phyloP scores from a whole-genome alignment of 2,797 vertebrate species.

The Melanogrammus aeglefinus region DNA sequence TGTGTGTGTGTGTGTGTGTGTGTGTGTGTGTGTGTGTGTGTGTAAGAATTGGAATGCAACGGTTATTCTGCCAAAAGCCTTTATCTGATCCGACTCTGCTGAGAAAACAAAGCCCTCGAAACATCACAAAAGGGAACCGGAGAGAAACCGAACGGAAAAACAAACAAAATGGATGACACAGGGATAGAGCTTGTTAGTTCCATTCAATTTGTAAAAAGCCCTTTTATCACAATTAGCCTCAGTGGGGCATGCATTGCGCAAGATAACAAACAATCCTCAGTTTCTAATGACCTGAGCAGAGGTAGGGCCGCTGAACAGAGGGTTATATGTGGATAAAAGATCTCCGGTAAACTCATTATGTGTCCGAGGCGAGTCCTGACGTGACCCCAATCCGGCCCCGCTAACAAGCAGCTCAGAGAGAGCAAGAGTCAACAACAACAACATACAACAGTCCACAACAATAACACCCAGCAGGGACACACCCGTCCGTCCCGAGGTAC shows the following conservation, averaged over 20 bases:
- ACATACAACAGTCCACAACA: no score
- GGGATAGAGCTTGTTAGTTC: not conserved
- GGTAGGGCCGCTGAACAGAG: not conserved
- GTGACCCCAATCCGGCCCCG: no score
- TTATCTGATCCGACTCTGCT: constrained; percentile 25
- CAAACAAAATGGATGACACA: not conserved
- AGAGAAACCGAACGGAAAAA: not conserved
- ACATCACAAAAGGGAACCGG: constrained; percentile 16
- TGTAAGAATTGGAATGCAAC: constrained; percentile 58
- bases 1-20: no score
- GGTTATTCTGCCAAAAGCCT: constrained; percentile 37
- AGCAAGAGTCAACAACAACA: not conserved
- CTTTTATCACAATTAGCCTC: not conserved
- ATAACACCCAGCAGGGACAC: no score
- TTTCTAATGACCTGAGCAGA: not conserved
- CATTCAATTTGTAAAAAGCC: not conserved
- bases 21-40: not conserved
- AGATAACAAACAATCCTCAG: not conserved
- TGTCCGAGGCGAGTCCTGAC: not conserved
- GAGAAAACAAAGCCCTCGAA: constrained; percentile 11
- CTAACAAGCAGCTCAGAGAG: not conserved
- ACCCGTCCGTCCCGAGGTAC: no score
- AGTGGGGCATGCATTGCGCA: not conserved
- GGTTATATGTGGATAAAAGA: not conserved
- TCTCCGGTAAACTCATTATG: not conserved